Conservation (phyloP, 2,113 vertebrate species). For the Penelope pileata region DNA sequence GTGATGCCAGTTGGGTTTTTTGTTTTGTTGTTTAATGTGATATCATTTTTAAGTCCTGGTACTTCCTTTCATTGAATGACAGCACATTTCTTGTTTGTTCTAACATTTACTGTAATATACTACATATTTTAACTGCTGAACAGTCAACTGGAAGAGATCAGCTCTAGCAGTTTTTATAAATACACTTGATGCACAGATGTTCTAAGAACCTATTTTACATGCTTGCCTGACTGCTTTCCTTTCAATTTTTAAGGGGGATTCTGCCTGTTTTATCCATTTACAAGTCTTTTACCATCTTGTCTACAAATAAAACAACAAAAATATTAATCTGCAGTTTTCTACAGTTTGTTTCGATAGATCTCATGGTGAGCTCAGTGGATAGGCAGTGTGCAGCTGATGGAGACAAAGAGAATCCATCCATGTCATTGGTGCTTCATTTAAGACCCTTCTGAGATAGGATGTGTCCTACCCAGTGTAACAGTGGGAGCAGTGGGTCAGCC, state of each 20-base stretch:
- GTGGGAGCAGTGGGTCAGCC: background rate
- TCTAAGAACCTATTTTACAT: conserved; percentile 4
- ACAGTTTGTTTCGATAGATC: background rate
- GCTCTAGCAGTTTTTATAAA: conserved; percentile 2
- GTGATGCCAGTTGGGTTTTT: fast-evolving
- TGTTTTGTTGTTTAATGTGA: background rate
- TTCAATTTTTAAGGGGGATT: background rate
- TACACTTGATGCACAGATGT: conserved; percentile 45
- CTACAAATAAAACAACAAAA: background rate
- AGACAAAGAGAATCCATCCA: background rate
- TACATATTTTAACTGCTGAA: conserved; percentile 1
- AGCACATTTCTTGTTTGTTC: background rate
- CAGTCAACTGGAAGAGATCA: conserved; percentile 38
- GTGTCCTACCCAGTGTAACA: fast-evolving
- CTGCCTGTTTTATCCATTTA: background rate
- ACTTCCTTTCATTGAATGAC: background rate
- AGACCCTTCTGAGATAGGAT: background rate
- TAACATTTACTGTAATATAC: background rate
- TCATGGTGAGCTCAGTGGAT: fast-evolving
- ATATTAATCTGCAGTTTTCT: background rate
- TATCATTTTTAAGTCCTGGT: background rate
- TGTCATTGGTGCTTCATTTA: fast-evolving
- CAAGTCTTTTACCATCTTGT: background rate
- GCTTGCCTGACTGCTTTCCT: background rate
- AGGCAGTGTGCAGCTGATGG: fast-evolving